These are phyloP conservation scores for Microcebus lehilahytsara DNA, from an alignment of 2,113 vertebrate genomes.

Conservation along the genomic window DNA sequence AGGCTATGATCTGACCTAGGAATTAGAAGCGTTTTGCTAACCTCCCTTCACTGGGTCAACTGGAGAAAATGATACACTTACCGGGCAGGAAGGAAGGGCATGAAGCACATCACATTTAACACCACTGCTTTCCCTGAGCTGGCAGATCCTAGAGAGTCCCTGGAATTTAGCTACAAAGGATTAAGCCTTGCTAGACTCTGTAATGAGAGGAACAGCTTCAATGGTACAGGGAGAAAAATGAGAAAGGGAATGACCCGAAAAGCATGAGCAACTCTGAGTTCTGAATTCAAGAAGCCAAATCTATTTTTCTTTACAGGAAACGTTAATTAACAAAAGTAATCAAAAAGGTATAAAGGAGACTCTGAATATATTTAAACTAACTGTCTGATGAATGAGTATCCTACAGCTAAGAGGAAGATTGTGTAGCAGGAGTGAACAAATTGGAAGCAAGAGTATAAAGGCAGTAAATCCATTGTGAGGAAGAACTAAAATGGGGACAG, in stretches of 20 bases:
- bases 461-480: not conserved
- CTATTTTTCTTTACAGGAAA: not conserved
- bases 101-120: slow-evolving; percentile 51
- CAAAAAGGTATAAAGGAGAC: not conserved
- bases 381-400: not conserved
- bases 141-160: slow-evolving; percentile 41
- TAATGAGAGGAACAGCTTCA: slow-evolving; percentile 43
- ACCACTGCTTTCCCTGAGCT: slow-evolving; percentile 26
- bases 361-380: not conserved
- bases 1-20: slow-evolving; percentile 28
- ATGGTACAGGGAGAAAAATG: not conserved
- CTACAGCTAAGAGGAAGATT: not conserved
- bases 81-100: slow-evolving; percentile 64
- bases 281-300: slow-evolving; percentile 39
- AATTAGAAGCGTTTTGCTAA: slow-evolving; percentile 68
- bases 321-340: not conserved
- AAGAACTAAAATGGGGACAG: not conserved
- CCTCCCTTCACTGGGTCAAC: slow-evolving; percentile 57
- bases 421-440: not conserved
- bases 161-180: slow-evolving; percentile 59
- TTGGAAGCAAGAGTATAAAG: not conserved
- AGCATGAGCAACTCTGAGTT: not conserved
- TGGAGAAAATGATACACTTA: slow-evolving; percentile 67
- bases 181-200: slow-evolving; percentile 47
- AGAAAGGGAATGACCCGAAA: not conserved